These are phyloP conservation scores for Fratercula arctica DNA, from an alignment of 2,797 vertebrate genomes.

Conservation along the genomic window DNA sequence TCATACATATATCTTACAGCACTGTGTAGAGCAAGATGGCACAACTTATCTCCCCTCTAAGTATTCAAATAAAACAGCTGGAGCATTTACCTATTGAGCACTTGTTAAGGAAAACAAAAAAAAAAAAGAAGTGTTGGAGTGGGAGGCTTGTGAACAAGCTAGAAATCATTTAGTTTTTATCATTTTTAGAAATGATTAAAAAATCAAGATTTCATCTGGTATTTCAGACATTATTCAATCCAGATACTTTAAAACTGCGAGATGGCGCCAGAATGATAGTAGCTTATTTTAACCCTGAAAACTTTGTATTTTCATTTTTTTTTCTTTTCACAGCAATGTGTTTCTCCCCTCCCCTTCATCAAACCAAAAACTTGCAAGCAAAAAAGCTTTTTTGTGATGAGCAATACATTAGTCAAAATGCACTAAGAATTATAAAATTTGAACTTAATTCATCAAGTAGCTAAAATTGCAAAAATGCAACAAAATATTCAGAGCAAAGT, in stretches of 20 bases:
- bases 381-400: fast-evolving
- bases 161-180: neutral
- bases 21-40: neutral
- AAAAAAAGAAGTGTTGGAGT: neutral
- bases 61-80: neutral
- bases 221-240: neutral
- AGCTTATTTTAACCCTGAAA: neutral
- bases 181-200: neutral
- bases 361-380: neutral
- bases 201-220: neutral
- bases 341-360: neutral
- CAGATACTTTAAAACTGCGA: neutral
- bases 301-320: neutral
- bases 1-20: neutral
- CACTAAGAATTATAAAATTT: neutral
- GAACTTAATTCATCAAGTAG: neutral
- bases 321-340: neutral
- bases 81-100: neutral
- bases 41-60: neutral
- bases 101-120: neutral
- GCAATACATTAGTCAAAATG: neutral
- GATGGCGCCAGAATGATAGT: neutral
- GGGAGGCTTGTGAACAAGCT: neutral
- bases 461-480: neutral
- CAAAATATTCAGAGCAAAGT: neutral